Percentiles rank a stretch among this genome's conserved stretches.
Conservation (phyloP, 2,113 vertebrate species). For the Callospermophilus lateralis region DNA sequence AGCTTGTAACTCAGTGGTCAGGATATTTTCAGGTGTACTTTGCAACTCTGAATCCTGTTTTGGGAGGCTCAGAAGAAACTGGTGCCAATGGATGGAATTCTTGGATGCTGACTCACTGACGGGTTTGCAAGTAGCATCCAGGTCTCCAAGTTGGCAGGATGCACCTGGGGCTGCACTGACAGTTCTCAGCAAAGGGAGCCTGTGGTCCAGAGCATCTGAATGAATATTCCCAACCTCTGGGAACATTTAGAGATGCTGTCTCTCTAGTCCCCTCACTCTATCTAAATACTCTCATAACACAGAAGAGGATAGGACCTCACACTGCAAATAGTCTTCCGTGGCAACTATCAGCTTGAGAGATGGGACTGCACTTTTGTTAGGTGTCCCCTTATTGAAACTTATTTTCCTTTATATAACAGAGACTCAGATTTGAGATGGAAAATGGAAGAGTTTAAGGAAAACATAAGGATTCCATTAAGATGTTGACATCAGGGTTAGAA, state of each 20-base stretch:
- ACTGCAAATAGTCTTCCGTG: not conserved
- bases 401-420: not conserved
- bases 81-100: not conserved
- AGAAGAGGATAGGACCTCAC: not conserved
- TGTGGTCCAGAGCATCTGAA: not conserved
- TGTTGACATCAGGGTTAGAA: not conserved
- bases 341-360: not conserved
- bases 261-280: not conserved
- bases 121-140: rapidly evolving
- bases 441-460: not conserved
- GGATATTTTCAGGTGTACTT: not conserved
- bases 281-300: not conserved
- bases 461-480: not conserved
- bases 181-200: not conserved
- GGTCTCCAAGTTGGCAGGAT: not conserved
- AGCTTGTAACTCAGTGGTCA: not conserved
- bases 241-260: not conserved
- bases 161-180: rapidly evolving
- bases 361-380: no score
- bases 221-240: no score
- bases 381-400: not conserved
- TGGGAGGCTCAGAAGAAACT: not conserved
- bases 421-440: not conserved
- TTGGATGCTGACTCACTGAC: not conserved
- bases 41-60: not conserved